Conservation (phyloP, 2,113 vertebrate species). For the Otis tarda region DNA sequence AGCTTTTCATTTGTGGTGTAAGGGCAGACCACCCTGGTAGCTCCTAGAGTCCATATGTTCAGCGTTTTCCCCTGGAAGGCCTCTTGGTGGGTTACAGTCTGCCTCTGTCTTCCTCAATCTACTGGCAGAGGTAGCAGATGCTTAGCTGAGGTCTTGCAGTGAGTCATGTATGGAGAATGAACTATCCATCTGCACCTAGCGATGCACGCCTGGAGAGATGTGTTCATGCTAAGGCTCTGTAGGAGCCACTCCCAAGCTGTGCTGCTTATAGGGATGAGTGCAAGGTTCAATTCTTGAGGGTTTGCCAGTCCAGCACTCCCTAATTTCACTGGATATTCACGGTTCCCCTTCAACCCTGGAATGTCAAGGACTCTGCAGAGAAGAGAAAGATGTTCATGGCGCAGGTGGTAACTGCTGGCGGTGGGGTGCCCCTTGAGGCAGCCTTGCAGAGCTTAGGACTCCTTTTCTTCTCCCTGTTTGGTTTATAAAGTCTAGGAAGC, state of each 20-base stretch:
- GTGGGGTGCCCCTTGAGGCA: not conserved
- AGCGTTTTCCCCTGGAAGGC: not conserved
- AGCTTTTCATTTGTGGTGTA: not conserved
- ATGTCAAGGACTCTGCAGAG: not conserved
- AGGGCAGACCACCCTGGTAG: not conserved
- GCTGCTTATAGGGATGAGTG: not conserved
- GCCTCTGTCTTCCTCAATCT: not conserved
- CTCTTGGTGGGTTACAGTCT: not conserved
- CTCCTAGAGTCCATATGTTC: not conserved
- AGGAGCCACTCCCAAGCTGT: not conserved
- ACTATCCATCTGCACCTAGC: not conserved
- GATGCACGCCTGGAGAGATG: rapidly evolving
- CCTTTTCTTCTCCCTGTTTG: not conserved
- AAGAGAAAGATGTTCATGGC: not conserved
- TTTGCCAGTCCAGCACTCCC: not conserved
- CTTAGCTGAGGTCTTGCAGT: not conserved
- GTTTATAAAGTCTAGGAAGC: not conserved
- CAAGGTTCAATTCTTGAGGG: not conserved
- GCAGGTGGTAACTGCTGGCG: not conserved
- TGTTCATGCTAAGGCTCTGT: not conserved
- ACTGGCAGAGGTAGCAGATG: conserved; percentile 11
- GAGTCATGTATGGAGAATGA: not conserved
- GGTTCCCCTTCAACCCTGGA: not conserved
- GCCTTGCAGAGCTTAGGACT: not conserved
- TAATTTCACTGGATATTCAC: not conserved